Conservation (phyloP, 2,113 vertebrate species). For the Vombatus ursinus region DNA sequence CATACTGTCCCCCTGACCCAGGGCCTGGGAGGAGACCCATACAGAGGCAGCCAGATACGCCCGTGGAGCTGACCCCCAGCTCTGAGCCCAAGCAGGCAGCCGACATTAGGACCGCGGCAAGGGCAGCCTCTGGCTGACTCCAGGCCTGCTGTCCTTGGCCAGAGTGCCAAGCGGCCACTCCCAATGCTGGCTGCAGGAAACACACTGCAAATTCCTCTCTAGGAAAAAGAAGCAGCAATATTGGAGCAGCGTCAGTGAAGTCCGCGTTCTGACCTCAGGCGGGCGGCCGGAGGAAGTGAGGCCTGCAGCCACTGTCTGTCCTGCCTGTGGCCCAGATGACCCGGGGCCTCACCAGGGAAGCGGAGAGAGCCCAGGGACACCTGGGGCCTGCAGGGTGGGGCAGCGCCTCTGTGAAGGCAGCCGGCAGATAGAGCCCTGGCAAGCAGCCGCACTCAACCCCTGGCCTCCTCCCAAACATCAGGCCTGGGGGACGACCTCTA, state of each 20-base stretch:
- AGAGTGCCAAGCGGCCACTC: conserved; percentile 50
- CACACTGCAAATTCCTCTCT: conserved; percentile 54
- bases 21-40: conserved; percentile 1
- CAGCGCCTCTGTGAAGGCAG: too few species aligned
- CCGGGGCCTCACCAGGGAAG: background rate
- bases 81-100: conserved; percentile 41
- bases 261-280: background rate
- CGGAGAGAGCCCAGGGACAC: background rate
- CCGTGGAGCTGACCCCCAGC: background rate
- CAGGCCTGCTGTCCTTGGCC: conserved; percentile 25
- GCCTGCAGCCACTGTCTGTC: background rate
- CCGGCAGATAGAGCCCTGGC: too few species aligned
- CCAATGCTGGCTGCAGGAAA: conserved; percentile 43
- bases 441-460: too few species aligned
- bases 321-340: background rate
- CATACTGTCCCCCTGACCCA: too few species aligned
- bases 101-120: conserved; percentile 67
- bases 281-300: background rate
- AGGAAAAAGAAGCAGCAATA: background rate
- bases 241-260: background rate
- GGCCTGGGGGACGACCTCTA: too few species aligned
- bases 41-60: background rate
- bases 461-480: too few species aligned
- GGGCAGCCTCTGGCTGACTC: conserved; percentile 58
- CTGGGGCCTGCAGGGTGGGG: too few species aligned